Conservation (phyloP, 1,140 invertebrate species). For the Dreissena polymorpha region DNA sequence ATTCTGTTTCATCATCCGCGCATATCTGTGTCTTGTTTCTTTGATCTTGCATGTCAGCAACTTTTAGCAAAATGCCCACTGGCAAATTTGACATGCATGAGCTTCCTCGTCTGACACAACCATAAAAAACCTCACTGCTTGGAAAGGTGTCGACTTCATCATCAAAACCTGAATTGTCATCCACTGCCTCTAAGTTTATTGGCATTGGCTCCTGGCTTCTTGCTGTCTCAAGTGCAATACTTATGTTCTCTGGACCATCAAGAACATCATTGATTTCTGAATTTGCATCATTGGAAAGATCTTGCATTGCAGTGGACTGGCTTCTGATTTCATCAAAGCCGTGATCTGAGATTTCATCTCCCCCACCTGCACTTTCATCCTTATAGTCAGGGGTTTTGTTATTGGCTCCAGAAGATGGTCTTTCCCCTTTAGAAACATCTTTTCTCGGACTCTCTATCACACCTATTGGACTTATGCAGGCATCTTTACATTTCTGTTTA, state of each 20-base stretch:
- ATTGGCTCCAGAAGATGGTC: background rate
- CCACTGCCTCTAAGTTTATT: background rate
- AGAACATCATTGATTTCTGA: constrained; percentile 2
- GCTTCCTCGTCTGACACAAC: constrained; percentile 23
- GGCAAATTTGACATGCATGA: background rate
- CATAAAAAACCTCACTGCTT: constrained; percentile 42
- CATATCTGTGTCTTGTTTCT: too few species aligned
- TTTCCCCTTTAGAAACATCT: background rate
- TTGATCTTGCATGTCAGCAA: background rate
- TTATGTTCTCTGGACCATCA: constrained; percentile 26
- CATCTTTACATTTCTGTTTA: constrained; percentile 34
- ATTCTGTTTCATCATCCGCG: background rate
- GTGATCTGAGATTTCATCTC: background rate
- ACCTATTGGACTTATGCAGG: constrained; percentile 35
- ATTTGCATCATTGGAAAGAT: background rate
- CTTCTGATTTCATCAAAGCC: constrained; percentile 31
- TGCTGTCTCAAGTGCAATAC: background rate
- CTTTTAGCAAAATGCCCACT: background rate
- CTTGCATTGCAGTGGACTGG: background rate
- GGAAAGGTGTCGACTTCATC: constrained; percentile 20
- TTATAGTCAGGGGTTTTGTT: background rate
- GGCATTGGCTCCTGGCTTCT: too few species aligned
- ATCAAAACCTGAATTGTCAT: background rate
- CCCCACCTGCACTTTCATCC: background rate
- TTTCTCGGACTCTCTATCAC: constrained; percentile 32